Base-by-base conservation (phyloP, 1,140 invertebrate genomes). In the Panagrolaimus sp. region DNA sequence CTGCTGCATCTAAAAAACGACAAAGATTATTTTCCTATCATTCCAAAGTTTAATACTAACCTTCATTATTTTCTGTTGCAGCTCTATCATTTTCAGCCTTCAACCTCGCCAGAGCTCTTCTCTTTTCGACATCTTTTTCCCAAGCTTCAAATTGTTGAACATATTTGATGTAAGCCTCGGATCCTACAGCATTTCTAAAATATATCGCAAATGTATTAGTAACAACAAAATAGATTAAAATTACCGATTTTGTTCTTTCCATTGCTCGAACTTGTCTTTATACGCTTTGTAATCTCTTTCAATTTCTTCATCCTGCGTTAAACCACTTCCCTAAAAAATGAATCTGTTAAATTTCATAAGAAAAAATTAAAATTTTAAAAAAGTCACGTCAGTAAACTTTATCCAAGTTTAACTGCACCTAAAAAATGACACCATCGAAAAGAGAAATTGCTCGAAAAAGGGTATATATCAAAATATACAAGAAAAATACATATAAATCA, bases 211-310 rank as follows among this genome's bases (percentile, higher is more conserved):
- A 43, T 67, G 15, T 21, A 68, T n/a, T 7, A 28, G 14, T 24
- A 65, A 67, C 17, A n/a, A 46, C 46, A 72, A 28, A 46, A 9
- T 74, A 68, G 7, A 55, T 65, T 24, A 46, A 69, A 64, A 2
- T 44, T 21, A 76, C 77, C 63, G 72, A 55, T 79, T 79, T 45
- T 71, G 69, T 24, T 79, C 74, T 26, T 78, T 79, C 77, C 77
- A 79, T 70, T 78, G 52, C 32, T 79, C 77, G 28, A 81, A 79
- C 68, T 79, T 78, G 21, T 73, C 70, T 55, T 76, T 81, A 45
- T 79, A 79, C 17, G 79, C 77, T 4, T 64, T 28, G 47, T 79
- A 79, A 48, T 79, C 78, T 48, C 79, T 79, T 46, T 79, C 77
- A 28, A 79, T 68, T 63, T 79, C 77, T 63, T 76, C 73, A 17